phyloP scores from a whole-genome alignment of 1,140 invertebrate genomes.

The Chironomus striatipennis region DNA sequence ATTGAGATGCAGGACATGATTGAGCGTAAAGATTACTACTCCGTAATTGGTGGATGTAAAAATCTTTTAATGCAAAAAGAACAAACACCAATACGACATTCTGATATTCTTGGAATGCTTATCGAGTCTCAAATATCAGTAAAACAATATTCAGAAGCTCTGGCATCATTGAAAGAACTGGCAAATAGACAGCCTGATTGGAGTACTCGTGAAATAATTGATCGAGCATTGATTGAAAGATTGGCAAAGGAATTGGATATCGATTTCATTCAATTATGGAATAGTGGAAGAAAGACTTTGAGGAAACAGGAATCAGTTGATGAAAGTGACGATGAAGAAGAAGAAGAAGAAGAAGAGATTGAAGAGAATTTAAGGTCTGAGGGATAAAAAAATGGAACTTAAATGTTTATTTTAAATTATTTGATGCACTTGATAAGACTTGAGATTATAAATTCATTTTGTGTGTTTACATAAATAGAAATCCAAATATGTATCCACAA shows the following conservation, averaged over 20 bases:
- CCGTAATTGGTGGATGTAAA: constrained; percentile 36
- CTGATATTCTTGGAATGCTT: constrained; percentile 36
- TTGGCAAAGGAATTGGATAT: constrained; percentile 37
- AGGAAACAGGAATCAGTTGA: neutral
- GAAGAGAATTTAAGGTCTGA: constrained; percentile 30
- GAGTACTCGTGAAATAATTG: constrained; percentile 35
- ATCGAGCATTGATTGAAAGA: constrained; percentile 34
- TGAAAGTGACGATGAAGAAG: constrained; percentile 26
- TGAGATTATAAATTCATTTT: no score
- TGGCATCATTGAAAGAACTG: constrained; percentile 35
- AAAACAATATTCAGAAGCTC: constrained; percentile 37
- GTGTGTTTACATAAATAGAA: no score
- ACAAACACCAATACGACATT: constrained; percentile 35
- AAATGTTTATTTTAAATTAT: no score
- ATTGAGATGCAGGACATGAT: constrained; percentile 50
- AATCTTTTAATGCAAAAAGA: constrained; percentile 36
- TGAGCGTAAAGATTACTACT: constrained; percentile 40
- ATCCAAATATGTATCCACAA: no score
- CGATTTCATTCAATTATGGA: constrained; percentile 38
- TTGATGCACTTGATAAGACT: no score
- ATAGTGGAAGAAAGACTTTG: constrained; percentile 30
- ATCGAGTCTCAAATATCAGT: constrained; percentile 33
- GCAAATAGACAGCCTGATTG: constrained; percentile 34
- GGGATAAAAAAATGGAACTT: no score
- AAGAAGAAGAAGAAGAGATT: constrained; percentile 29